phyloP scores from a whole-genome alignment of 2,113 vertebrate genomes.

The Butorides virescens region DNA sequence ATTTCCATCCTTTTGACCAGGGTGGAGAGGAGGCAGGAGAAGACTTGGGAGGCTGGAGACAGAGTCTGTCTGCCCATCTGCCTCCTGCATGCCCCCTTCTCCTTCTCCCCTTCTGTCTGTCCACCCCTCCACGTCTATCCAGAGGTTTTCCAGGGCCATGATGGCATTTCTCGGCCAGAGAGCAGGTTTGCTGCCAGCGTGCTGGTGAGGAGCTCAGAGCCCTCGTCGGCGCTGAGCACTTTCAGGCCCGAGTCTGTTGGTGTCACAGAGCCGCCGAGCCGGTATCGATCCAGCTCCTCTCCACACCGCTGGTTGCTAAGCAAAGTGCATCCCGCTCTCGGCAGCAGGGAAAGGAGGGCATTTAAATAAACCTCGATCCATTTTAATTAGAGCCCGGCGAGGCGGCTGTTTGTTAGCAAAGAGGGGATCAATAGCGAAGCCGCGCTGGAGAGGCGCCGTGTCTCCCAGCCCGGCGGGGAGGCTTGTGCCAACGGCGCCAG shows the following conservation, averaged over 20 bases:
- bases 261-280: neutral
- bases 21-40: neutral
- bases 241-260: constrained; percentile 1
- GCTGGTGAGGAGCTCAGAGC: neutral
- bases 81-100: neutral
- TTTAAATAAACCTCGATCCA: constrained; percentile 68
- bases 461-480: neutral
- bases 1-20: neutral
- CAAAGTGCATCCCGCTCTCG: constrained; percentile 53
- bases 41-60: neutral
- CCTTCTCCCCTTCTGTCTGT: neutral
- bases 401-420: constrained; percentile 41
- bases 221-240: neutral
- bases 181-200: fast-evolving
- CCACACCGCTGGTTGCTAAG: constrained; percentile 52
- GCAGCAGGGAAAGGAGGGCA: constrained; percentile 40
- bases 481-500: fast-evolving
- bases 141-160: neutral
- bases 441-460: neutral
- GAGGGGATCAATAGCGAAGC: constrained; percentile 44
- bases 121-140: neutral
- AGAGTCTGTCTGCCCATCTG: fast-evolving
- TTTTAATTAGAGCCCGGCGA: constrained; percentile 68
- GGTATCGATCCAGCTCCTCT: constrained; percentile 58
- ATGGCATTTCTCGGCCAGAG: neutral